Evolutionary conservation across 2,888 invertebrate species (phyloP).

Genomic region (Tetragnatha montana): DNA sequence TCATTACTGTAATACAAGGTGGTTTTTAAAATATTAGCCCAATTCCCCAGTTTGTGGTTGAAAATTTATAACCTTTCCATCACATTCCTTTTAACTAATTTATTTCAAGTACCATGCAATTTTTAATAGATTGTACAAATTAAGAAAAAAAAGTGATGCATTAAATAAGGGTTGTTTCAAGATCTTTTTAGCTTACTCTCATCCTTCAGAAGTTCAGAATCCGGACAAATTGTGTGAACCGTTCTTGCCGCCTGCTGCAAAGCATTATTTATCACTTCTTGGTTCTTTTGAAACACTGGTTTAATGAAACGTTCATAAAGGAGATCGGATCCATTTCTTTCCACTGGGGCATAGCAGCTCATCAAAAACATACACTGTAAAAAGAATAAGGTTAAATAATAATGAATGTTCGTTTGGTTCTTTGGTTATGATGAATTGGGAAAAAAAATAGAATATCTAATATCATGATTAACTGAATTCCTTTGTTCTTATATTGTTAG

Average conservation of each 20-base stretch:
- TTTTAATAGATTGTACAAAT: not conserved
- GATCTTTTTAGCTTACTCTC: slow-evolving; percentile 2
- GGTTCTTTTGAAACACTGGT: slow-evolving; percentile 44
- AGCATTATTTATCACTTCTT: slow-evolving; percentile 39
- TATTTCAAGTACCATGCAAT: too few relatives aligned
- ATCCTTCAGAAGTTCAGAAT: slow-evolving; percentile 1
- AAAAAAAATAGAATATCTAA: too few relatives aligned
- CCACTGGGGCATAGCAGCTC: slow-evolving; percentile 56
- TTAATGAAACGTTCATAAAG: slow-evolving; percentile 35
- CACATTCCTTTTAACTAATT: too few relatives aligned
- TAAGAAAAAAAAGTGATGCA: not conserved
- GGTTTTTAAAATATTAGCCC: too few relatives aligned
- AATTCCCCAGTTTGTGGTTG: too few relatives aligned
- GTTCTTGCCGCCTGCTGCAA: slow-evolving; percentile 35
- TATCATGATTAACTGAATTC: too few relatives aligned
- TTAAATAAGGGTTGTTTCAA: not conserved
- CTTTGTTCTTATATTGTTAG: too few relatives aligned
- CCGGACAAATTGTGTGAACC: slow-evolving; percentile 42
- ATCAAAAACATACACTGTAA: slow-evolving; percentile 36
- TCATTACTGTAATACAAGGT: too few relatives aligned
- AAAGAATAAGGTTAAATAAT: not conserved
- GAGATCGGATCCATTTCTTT: slow-evolving; percentile 51
- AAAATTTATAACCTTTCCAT: too few relatives aligned
- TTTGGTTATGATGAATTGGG: too few relatives aligned
- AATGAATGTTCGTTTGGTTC: not conserved